These are phyloP conservation scores for Tarsius wallacei DNA, from an alignment of 2,797 vertebrate species.

Conservation along the genomic window DNA sequence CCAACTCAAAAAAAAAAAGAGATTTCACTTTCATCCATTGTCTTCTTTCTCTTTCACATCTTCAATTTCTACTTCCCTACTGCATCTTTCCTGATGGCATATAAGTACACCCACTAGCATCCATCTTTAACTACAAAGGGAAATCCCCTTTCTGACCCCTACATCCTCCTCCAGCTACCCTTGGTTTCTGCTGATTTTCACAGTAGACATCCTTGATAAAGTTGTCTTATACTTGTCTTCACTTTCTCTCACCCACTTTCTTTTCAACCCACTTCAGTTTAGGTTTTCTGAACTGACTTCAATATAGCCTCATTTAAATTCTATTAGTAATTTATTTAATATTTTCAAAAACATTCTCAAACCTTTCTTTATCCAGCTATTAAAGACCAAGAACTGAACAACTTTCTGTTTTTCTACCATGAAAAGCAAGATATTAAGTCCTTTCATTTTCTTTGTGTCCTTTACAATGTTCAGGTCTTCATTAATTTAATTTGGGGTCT, in stretches of 20 bases:
- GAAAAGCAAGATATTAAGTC: not conserved
- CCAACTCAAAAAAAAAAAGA: too few species aligned
- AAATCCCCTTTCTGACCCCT: not conserved
- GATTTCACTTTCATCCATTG: not conserved
- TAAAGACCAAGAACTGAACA: constrained; percentile 20
- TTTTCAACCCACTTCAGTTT: not conserved
- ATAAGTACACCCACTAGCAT: not conserved
- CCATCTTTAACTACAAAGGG: not conserved
- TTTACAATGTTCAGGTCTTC: not conserved
- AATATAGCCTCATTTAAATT: not conserved
- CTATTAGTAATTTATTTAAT: not conserved
- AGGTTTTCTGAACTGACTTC: not conserved
- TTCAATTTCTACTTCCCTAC: not conserved
- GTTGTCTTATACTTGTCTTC: not conserved
- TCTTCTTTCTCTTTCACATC: not conserved
- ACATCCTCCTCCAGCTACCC: not conserved
- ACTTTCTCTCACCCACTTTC: not conserved
- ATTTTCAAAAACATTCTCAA: constrained; percentile 15
- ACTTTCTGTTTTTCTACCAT: constrained; percentile 7
- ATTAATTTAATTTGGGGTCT: not conserved
- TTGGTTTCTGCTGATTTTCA: constrained; percentile 15
- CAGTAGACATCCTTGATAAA: not conserved
- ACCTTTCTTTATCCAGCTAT: not conserved
- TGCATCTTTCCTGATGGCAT: not conserved
- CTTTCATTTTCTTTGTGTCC: not conserved